Percentiles rank a stretch among this genome's conserved stretches.
Conservation (phyloP, 2,113 vertebrate genomes). For the Malaclemys terrapin region DNA sequence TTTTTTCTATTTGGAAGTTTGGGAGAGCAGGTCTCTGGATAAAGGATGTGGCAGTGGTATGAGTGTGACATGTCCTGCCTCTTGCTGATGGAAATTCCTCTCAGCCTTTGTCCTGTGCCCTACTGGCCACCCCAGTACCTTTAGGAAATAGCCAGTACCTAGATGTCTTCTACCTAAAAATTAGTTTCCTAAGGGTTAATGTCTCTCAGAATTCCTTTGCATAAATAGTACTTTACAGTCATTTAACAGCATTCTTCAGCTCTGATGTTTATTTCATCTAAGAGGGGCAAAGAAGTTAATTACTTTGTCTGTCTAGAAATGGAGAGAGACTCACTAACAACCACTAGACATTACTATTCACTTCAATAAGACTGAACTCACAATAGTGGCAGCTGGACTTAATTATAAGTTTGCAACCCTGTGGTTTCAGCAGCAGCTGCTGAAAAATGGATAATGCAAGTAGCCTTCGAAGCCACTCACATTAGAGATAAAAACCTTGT, state of each 20-base stretch:
- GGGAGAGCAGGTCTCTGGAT: background rate
- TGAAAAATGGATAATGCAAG: slow-evolving; percentile 78
- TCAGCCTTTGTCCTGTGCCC: background rate
- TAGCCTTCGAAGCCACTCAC: slow-evolving; percentile 79
- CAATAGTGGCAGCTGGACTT: slow-evolving; percentile 82
- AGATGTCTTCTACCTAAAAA: background rate
- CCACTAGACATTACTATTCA: slow-evolving; percentile 67
- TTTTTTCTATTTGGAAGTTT: background rate
- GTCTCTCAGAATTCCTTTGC: slow-evolving; percentile 24
- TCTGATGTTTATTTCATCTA: slow-evolving; percentile 74
- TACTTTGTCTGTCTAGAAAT: slow-evolving; percentile 78
- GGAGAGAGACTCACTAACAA: slow-evolving; percentile 72
- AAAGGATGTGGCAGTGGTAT: background rate
- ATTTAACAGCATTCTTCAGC: slow-evolving; percentile 65
- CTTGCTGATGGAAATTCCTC: background rate
- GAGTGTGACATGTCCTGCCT: background rate
- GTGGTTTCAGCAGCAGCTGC: slow-evolving; percentile 81
- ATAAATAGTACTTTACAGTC: slow-evolving; percentile 57
- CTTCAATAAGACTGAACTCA: slow-evolving; percentile 73
- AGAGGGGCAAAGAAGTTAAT: slow-evolving; percentile 82
- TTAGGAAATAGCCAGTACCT: background rate
- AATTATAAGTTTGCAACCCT: slow-evolving; percentile 80
- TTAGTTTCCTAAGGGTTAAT: slow-evolving; percentile 35
- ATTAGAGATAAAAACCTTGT: slow-evolving; percentile 82
- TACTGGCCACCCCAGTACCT: background rate